Evolutionary conservation across 2,888 invertebrate species (phyloP), one percentile per base, ranked within the genome.

Genomic region (Iphiclides podalirius): DNA sequence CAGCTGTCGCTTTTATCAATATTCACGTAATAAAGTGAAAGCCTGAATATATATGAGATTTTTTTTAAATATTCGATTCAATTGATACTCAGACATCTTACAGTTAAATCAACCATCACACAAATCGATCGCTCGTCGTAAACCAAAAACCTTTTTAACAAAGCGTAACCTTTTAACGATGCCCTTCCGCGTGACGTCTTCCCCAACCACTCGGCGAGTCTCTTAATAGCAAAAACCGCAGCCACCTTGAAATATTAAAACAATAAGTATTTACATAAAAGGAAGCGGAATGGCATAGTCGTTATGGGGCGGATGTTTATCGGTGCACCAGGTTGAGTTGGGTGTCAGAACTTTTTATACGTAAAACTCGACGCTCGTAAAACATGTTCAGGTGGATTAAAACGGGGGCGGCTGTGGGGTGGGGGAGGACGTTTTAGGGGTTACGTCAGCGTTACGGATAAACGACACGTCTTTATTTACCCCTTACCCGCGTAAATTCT

Each of bases 361-460:
- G 71, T 60, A 70, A 83, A 84, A 83, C 75, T 84, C 81, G n/a
- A n/a, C 70, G 73, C 67, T 77, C 83, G 68, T 85, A 81, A 84
- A 85, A 83, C 77, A 74, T 69, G 81, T 73, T 70, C 76, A 75
- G 78, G 75, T 75, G 80, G 83, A 83, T 84, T 83, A 82, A 80
- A 82, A 75, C 59, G 72, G 75, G 66, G 58, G 60, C n/a, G n/a
- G n/a, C n/a, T n/a, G n/a, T n/a, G n/a, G 73, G 75, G 66, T 59
- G 67, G 60, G 63, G 58, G 70, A 64, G 28, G 7, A 28, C 28
- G 61, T 63, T 72, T 63, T 52, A 58, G 48, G 49, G 59, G 61
- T 61, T 54, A 43, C 54, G 55, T 50, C 54, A 42, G 53, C 53
- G 52, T 57, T 57, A 58, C 50, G 54, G 54, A 52, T 57, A 59